Conservation (phyloP, 2,888 invertebrate genomes). For the Petrolisthes cinctipes region DNA sequence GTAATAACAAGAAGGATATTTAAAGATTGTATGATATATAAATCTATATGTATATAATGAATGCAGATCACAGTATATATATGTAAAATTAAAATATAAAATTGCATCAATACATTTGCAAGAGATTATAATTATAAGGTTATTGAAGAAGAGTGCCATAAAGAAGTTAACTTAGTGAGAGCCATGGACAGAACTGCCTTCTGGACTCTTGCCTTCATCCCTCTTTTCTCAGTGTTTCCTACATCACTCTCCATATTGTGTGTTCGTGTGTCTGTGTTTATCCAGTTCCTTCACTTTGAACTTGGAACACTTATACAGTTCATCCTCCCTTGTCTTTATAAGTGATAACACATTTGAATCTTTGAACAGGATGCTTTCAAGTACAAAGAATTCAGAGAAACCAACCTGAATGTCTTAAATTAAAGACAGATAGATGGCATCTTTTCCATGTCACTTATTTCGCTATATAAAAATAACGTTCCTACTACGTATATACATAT, state of each 20-base stretch:
- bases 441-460: slow-evolving; percentile 60
- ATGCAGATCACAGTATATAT: slow-evolving; percentile 46
- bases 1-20: slow-evolving; percentile 20
- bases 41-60: slow-evolving; percentile 54
- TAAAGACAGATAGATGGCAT: slow-evolving; percentile 50
- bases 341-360: slow-evolving; percentile 59
- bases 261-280: slow-evolving; percentile 63
- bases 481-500: slow-evolving; percentile 57
- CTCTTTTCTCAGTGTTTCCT: slow-evolving; percentile 62
- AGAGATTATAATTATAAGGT: slow-evolving; percentile 18
- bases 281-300: slow-evolving; percentile 59
- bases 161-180: slow-evolving; percentile 22
- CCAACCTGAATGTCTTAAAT: slow-evolving; percentile 51
- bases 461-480: slow-evolving; percentile 56
- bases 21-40: slow-evolving; percentile 39
- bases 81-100: slow-evolving; percentile 27
- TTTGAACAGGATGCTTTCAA: slow-evolving; percentile 60
- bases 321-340: slow-evolving; percentile 57
- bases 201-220: slow-evolving; percentile 55
- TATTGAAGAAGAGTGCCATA: slow-evolving; percentile 19
- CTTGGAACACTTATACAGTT: slow-evolving; percentile 59
- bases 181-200: slow-evolving; percentile 49
- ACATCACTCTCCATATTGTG: slow-evolving; percentile 62
- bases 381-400: slow-evolving; percentile 56
- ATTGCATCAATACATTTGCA: slow-evolving; percentile 14